Evolutionary conservation across 2,888 invertebrate species (phyloP), one percentile per base, ranked within the genome.

Genomic region (Agrenia bidenticulata): DNA sequence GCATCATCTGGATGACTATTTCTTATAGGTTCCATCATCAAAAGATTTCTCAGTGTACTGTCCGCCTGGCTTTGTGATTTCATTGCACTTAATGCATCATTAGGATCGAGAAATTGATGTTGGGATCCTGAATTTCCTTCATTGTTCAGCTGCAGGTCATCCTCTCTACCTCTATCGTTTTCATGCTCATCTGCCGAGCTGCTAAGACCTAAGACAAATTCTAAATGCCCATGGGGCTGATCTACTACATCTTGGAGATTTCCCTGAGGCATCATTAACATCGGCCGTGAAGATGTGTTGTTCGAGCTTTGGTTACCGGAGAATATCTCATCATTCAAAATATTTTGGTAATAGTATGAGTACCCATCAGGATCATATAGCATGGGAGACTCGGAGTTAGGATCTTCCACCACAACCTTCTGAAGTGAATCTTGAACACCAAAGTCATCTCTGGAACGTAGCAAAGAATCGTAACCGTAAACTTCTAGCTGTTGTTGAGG

Each of bases 1-100:
- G 71, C 66, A 56, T 76, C 74, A 24, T 72, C 63, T 19, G 57
- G 50, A 41, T 66, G 66, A 23, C 23, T 45, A 26, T 54, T 61
- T 54, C 73, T 41, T 4, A 70, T 50, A 7, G 73, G 67, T 41
- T 73, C 74, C 73, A 74, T 76, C 73, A 74, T 73, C 2, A 76
- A 55, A 19, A 76, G 56, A 65, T 73, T 74, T 5, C 76, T 57
- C 9, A 76, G 60, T 2, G 74, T 73, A 23, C 70, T 70, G 11
- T 75, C 75, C n/a, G 64, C 60, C 55, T 65, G 69, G 32, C 45
- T 58, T 49, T 66, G 63, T 27, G 70, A 67, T 64, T 71, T 72
- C 21, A 68, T 65, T 15, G 53, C 54, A 19, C 27, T 41, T 5
- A 70, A 32, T 17, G 66, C 57, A 57, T 73, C 74, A 61, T 69